phyloP scores from a whole-genome alignment of 64 coral and sea anemone species.

The Dendrophyllia cribrosa region DNA sequence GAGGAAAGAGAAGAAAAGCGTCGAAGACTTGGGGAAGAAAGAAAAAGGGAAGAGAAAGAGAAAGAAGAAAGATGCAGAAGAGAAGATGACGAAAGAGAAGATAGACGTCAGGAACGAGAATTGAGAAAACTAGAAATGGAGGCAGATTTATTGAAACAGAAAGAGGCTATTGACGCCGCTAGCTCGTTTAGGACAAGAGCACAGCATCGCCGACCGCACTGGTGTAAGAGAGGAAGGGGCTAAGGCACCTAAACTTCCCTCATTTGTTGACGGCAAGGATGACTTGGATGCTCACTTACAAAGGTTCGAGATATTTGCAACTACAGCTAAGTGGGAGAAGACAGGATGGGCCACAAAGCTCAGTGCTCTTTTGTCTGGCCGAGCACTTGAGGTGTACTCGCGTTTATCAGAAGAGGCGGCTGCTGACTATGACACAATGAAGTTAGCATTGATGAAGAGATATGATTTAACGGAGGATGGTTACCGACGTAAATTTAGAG shows the following conservation, averaged over 20 bases:
- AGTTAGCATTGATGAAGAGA: slow-evolving; percentile 38
- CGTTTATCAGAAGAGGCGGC: background rate
- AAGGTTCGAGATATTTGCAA: background rate
- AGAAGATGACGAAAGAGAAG: too few relatives aligned
- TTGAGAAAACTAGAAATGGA: too few relatives aligned
- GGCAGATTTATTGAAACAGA: too few relatives aligned
- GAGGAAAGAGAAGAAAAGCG: background rate
- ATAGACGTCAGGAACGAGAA: too few relatives aligned
- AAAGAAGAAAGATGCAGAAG: too few relatives aligned
- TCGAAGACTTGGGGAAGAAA: too few relatives aligned
- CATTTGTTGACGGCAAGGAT: background rate
- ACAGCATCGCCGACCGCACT: background rate
- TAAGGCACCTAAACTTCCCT: background rate
- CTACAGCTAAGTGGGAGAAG: too few relatives aligned
- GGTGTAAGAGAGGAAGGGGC: background rate
- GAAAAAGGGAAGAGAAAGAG: too few relatives aligned
- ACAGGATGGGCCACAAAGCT: too few relatives aligned
- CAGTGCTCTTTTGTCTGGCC: too few relatives aligned
- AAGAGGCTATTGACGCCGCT: too few relatives aligned
- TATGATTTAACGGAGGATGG: slow-evolving; percentile 59
- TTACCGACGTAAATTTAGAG: slow-evolving; percentile 1
- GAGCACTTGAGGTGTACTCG: too few relatives aligned
- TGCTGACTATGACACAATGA: background rate
- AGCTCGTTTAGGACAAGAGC: background rate
- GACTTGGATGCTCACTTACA: background rate